phyloP scores from a whole-genome alignment of 2,113 vertebrate species.

The Chlorodrepanis virens region DNA sequence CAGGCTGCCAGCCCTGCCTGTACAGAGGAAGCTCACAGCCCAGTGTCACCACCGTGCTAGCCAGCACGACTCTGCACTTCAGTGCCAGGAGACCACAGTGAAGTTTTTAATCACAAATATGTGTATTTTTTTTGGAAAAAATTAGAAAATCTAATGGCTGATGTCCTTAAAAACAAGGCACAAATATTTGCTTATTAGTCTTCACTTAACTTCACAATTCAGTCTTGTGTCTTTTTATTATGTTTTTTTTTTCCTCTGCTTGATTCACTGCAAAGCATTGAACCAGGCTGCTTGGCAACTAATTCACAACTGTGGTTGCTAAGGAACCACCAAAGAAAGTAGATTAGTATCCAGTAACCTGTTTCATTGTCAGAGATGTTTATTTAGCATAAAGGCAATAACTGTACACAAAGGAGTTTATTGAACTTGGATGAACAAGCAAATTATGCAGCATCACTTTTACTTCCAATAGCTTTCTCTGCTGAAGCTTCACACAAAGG shows the following conservation, averaged over 20 bases:
- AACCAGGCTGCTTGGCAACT: neutral
- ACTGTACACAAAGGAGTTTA: neutral
- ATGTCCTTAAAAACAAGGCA: neutral
- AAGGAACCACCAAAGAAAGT: neutral
- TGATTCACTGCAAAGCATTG: conserved; percentile 3
- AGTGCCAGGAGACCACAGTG: neutral
- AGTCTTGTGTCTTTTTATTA: neutral
- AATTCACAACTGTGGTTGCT: neutral
- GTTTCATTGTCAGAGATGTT: conserved; percentile 32
- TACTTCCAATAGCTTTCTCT: neutral
- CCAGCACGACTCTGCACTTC: neutral
- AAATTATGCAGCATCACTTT: conserved; percentile 20
- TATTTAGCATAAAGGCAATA: conserved; percentile 38
- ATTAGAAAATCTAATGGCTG: neutral
- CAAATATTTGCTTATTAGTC: neutral
- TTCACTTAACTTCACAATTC: neutral
- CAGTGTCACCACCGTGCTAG: accelerated
- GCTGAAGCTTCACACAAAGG: neutral
- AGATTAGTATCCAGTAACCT: conserved; percentile 18
- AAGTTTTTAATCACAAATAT: neutral
- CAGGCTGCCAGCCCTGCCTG: accelerated
- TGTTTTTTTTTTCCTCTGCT: neutral
- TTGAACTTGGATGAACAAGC: neutral
- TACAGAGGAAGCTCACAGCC: neutral
- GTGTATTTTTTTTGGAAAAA: neutral